These are phyloP conservation scores for Eudasyphora cyanicolor DNA, from an alignment of 2,888 invertebrate genomes.

Conservation along the genomic window DNA sequence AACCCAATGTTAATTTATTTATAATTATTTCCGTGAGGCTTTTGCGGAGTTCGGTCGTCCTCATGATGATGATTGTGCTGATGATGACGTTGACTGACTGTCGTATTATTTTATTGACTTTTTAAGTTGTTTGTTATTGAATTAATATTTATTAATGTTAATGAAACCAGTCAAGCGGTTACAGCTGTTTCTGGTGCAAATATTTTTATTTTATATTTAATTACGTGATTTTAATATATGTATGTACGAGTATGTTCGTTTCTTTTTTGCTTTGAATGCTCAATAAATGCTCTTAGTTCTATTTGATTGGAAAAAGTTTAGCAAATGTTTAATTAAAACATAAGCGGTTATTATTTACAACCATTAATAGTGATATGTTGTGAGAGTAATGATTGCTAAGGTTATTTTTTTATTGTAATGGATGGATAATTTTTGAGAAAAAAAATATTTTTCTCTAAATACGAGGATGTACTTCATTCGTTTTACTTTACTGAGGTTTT, in stretches of 20 bases:
- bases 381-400: no score
- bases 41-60: no score
- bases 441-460: no score
- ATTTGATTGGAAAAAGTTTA: no score
- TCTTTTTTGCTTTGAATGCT: not conserved
- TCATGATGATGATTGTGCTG: not conserved
- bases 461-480: no score
- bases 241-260: not conserved
- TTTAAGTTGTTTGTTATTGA: not conserved
- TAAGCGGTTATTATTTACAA: no score
- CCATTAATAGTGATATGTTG: no score
- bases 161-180: constrained; percentile 10
- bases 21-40: not conserved
- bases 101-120: constrained; percentile 16
- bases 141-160: constrained; percentile 33
- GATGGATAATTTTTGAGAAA: no score
- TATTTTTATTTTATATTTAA: constrained; percentile 1
- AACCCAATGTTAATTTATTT: constrained; percentile 25
- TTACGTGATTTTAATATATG: not conserved
- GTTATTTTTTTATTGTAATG: no score
- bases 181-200: not conserved
- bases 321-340: no score
- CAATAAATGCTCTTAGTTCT: no score
- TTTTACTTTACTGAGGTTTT: no score
- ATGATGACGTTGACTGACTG: not conserved